Evolutionary conservation across 92 coral and sea anemone species (phyloP).

Genomic region (Isaurus tuberculatus): DNA sequence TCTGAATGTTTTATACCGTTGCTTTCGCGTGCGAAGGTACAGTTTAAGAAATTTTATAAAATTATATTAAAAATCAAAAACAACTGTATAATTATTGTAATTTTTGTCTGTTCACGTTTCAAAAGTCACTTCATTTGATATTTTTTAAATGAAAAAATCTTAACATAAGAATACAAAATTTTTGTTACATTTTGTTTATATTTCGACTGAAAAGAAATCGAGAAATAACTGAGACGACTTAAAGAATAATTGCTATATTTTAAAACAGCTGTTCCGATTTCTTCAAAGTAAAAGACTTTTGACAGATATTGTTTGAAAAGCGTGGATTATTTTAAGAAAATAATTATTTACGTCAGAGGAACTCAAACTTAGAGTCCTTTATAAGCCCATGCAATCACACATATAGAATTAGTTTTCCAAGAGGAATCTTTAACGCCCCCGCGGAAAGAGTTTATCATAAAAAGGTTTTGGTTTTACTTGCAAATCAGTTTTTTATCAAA

Average conservation of each 20-base stretch:
- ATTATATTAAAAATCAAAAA: no score
- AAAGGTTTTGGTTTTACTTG: no score
- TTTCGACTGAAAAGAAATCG: not conserved
- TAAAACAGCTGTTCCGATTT: slow-evolving; percentile 15
- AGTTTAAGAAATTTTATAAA: not conserved
- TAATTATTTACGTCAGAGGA: slow-evolving; percentile 38
- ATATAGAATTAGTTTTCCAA: not conserved
- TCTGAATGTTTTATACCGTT: not conserved
- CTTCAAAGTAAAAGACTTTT: not conserved
- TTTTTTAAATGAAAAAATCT: not conserved
- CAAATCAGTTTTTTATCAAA: no score
- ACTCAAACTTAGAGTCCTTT: not conserved
- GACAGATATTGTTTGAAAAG: not conserved
- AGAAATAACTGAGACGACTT: no score
- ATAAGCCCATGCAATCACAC: not conserved
- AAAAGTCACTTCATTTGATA: no score
- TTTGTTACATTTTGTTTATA: no score
- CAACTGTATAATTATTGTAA: no score
- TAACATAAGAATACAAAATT: no score
- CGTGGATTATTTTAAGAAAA: slow-evolving; percentile 16
- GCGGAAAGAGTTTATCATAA: no score
- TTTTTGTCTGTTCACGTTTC: no score
- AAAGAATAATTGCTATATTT: not conserved
- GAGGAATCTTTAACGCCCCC: no score
- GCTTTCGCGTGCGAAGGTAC: not conserved